Evolutionary conservation across 2,113 vertebrate genomes (phyloP).

Genomic region (Chaenogobius annularis): DNA sequence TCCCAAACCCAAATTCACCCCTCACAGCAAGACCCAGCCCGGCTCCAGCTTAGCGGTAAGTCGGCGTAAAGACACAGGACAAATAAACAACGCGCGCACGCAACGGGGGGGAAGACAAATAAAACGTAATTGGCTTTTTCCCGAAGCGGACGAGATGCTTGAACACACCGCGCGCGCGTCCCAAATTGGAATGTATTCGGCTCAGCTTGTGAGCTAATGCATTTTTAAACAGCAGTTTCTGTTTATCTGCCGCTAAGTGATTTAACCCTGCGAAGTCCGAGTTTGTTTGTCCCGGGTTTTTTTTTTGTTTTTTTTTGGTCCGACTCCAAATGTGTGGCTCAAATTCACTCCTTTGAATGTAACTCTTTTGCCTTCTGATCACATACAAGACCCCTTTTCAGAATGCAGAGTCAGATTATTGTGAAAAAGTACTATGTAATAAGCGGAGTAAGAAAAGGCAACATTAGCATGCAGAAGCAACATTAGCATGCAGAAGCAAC

Average conservation of each 20-base stretch:
- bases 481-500: too few relatives aligned
- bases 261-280: constrained; percentile 21
- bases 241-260: constrained; percentile 34
- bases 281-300: background rate
- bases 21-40: constrained; percentile 89
- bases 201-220: constrained; percentile 37
- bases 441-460: too few relatives aligned
- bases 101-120: constrained; percentile 35
- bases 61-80: constrained; percentile 40
- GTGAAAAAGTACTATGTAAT: too few relatives aligned
- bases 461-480: too few relatives aligned
- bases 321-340: background rate
- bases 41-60: constrained; percentile 88
- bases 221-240: constrained; percentile 38
- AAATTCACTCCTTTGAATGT: background rate
- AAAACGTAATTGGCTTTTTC: constrained; percentile 42
- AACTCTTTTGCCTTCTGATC: too few relatives aligned
- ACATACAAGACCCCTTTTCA: too few relatives aligned
- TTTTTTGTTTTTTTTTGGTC: too few relatives aligned
- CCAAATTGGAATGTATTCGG: constrained; percentile 35
- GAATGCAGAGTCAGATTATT: too few relatives aligned
- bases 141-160: constrained; percentile 30
- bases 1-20: constrained; percentile 91
- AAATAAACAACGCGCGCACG: constrained; percentile 45
- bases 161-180: constrained; percentile 23